A percentile compares a stretch with the other conserved stretches of the same genome.
phyloP scores from a whole-genome alignment of 1,140 invertebrate species.

The Portunus trituberculatus region DNA sequence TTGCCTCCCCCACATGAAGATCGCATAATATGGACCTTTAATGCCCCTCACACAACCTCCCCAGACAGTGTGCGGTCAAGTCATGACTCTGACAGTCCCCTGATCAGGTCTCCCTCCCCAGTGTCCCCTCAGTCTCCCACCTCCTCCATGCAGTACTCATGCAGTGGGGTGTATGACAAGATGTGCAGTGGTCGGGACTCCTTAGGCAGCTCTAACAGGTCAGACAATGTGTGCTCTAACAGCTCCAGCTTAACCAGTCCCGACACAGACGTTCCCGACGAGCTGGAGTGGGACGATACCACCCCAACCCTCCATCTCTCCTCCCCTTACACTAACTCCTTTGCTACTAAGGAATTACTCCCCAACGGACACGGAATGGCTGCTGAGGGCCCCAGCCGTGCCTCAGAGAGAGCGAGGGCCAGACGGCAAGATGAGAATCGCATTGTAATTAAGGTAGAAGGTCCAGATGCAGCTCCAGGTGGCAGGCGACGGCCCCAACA shows the following conservation, averaged over 20 bases:
- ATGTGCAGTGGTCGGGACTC: conserved; percentile 76
- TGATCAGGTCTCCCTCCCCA: conserved; percentile 86
- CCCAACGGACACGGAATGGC: conserved; percentile 62
- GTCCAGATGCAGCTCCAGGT: conserved; percentile 73
- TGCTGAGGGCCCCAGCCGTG: conserved; percentile 31
- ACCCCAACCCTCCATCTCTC: conserved; percentile 74
- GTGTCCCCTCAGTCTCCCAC: conserved; percentile 91
- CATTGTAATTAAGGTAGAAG: conserved; percentile 76
- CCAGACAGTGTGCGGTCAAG: conserved; percentile 83
- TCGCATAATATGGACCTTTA: conserved; percentile 93
- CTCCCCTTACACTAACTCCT: conserved; percentile 69
- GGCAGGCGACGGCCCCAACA: conserved; percentile 75
- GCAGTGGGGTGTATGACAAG: conserved; percentile 77
- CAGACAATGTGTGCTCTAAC: conserved; percentile 75
- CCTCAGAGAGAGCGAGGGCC: conserved; percentile 63
- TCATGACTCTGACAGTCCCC: conserved; percentile 84
- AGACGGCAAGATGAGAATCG: conserved; percentile 76
- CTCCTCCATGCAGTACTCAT: conserved; percentile 83
- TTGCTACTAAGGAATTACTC: conserved; percentile 67
- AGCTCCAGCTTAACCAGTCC: conserved; percentile 77
- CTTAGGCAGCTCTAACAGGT: conserved; percentile 74
- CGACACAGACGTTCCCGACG: conserved; percentile 77
- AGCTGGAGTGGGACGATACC: conserved; percentile 77
- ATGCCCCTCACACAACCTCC: conserved; percentile 85
- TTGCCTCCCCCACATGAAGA: conserved; percentile 68